phyloP scores from a whole-genome alignment of 1,140 invertebrate genomes.

The Calephelis virginiensis region DNA sequence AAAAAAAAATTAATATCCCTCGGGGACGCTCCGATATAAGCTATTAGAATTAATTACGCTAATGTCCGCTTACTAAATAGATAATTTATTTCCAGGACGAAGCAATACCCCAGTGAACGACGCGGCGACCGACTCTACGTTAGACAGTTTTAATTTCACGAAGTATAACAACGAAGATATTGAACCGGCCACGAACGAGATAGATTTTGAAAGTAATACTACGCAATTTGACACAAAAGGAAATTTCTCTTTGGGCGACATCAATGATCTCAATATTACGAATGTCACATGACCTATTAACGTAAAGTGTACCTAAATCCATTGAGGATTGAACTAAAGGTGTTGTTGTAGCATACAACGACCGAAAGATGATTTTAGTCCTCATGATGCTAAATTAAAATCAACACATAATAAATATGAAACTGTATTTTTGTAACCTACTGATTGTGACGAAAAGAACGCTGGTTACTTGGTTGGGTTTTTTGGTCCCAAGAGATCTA shows the following conservation, averaged over 20 bases:
- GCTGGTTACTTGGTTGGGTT: no score
- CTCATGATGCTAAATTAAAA: no score
- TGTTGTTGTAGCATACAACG: background rate
- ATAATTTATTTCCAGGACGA: conserved; percentile 58
- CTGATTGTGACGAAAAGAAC: no score
- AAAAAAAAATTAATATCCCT: background rate
- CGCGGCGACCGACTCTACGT: conserved; percentile 24
- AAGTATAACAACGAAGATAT: conserved; percentile 5
- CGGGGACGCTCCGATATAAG: background rate
- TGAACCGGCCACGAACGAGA: conserved; percentile 8
- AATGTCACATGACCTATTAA: conserved; percentile 42
- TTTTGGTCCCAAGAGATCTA: no score
- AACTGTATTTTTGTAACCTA: no score
- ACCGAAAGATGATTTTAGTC: background rate
- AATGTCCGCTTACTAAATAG: conserved; percentile 12
- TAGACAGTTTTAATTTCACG: conserved; percentile 7
- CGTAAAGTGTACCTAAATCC: background rate
- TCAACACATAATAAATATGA: no score
- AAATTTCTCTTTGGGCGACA: conserved; percentile 20
- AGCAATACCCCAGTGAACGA: conserved; percentile 64
- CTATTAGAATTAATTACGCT: conserved; percentile 10
- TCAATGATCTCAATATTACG: conserved; percentile 28
- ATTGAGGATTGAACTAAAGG: background rate
- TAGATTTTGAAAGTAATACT: conserved; percentile 1
- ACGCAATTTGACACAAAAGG: background rate